Percentiles rank a stretch among this genome's conserved stretches.
Conservation (phyloP, 1,140 invertebrate genomes). For the Chrysomallon squamiferum region DNA sequence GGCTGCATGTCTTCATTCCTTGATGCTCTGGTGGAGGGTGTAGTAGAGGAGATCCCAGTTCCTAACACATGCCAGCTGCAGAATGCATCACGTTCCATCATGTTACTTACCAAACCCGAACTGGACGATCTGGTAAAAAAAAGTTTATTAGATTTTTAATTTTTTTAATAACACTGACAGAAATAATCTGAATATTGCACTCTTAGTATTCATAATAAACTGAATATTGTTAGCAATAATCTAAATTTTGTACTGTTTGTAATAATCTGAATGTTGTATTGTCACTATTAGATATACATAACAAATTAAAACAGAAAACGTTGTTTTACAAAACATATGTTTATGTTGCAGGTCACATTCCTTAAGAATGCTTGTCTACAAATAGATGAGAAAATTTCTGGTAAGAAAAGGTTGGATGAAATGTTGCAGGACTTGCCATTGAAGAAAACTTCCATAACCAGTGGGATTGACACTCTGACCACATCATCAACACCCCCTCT, state of each 20-base stretch:
- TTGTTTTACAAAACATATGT: too few species aligned
- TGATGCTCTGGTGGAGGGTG: conserved; percentile 72
- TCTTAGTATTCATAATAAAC: too few species aligned
- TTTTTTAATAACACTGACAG: too few species aligned
- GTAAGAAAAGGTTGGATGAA: conserved; percentile 57
- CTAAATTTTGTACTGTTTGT: too few species aligned
- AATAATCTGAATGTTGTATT: too few species aligned
- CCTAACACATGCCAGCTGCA: conserved; percentile 71
- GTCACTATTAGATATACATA: too few species aligned
- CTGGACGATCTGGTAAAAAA: conserved; percentile 70
- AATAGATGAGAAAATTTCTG: conserved; percentile 46
- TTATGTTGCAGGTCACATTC: conserved; percentile 65
- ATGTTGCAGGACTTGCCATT: conserved; percentile 49
- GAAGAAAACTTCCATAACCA: conserved; percentile 15
- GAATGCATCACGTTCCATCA: conserved; percentile 68
- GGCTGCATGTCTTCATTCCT: conserved; percentile 77
- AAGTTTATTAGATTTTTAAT: not conserved
- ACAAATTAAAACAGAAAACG: too few species aligned
- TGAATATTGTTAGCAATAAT: too few species aligned
- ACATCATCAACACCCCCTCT: conserved; percentile 13
- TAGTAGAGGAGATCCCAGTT: conserved; percentile 38
- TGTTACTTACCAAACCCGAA: conserved; percentile 75
- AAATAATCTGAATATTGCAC: too few species aligned
- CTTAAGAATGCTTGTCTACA: conserved; percentile 60
- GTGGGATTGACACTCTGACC: conserved; percentile 8